Evolutionary conservation across 2,888 invertebrate genomes (phyloP).

Genomic region (Ormyrus rosae): DNA sequence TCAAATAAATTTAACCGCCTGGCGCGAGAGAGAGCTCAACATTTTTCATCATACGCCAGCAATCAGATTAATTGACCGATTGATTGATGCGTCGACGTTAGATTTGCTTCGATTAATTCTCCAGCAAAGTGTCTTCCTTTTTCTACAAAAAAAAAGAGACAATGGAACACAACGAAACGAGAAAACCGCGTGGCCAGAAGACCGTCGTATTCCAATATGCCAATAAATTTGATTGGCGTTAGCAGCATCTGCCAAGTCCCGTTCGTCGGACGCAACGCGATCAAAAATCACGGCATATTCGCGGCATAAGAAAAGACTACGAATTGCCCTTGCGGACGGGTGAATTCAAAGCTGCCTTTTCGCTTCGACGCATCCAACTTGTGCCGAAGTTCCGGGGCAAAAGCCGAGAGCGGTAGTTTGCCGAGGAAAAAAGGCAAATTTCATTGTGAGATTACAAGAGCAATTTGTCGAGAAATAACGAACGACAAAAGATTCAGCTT

Average conservation of each 20-base stretch:
- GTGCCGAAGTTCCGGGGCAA: slow-evolving; percentile 15
- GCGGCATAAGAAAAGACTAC: slow-evolving; percentile 30
- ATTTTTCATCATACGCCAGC: slow-evolving; percentile 6
- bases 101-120: background rate
- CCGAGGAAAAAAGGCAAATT: background rate
- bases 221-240: slow-evolving; percentile 22
- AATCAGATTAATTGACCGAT: slow-evolving; percentile 7
- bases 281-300: slow-evolving; percentile 42
- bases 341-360: slow-evolving; percentile 22
- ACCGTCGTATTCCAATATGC: slow-evolving; percentile 6
- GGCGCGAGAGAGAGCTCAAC: background rate
- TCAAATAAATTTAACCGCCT: background rate
- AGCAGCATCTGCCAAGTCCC: slow-evolving; percentile 26
- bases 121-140: too few relatives aligned
- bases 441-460: slow-evolving; percentile 19
- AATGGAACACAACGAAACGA: too few relatives aligned
- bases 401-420: background rate
- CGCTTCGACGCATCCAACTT: slow-evolving; percentile 39
- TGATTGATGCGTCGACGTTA: slow-evolving; percentile 5
- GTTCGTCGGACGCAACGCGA: slow-evolving; percentile 25
- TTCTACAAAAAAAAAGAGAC: too few relatives aligned
- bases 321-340: slow-evolving; percentile 25
- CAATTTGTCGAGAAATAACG: slow-evolving; percentile 15
- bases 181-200: background rate
- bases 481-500: background rate